These are phyloP conservation scores for Glandiceps talaboti DNA, from an alignment of 53 echinoderm and acorn worm genomes.

Conservation along the genomic window DNA sequence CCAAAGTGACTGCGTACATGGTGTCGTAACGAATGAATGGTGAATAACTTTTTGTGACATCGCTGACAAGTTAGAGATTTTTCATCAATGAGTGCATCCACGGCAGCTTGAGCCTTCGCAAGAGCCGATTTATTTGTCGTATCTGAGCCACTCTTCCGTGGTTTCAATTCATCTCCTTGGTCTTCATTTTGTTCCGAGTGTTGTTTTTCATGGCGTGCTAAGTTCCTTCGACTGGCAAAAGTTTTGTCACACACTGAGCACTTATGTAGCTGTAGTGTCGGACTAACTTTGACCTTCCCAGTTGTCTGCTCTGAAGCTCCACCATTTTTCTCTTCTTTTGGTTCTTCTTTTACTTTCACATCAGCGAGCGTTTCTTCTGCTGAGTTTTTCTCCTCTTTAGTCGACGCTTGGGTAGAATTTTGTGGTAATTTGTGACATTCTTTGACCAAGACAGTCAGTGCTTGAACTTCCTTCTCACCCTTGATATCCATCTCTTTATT, in stretches of 20 bases:
- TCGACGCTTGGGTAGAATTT: background rate
- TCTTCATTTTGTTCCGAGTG: slow-evolving; percentile 37
- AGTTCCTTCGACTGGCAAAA: slow-evolving; percentile 74
- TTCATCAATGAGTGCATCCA: slow-evolving; percentile 52
- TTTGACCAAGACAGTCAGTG: background rate
- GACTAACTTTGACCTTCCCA: background rate
- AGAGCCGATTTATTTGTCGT: background rate
- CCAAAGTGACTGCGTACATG: slow-evolving; percentile 94
- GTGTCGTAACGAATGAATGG: slow-evolving; percentile 62
- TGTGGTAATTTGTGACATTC: background rate
- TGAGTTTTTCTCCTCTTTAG: background rate
- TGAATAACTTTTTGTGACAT: slow-evolving; percentile 70
- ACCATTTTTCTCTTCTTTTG: background rate
- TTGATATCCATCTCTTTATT: background rate
- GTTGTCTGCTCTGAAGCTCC: background rate
- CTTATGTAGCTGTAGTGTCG: slow-evolving; percentile 1
- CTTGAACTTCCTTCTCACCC: background rate
- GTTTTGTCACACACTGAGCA: slow-evolving; percentile 78
- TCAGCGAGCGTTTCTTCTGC: background rate
- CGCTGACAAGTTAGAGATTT: slow-evolving; percentile 72
- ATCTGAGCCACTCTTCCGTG: background rate
- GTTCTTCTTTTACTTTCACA: background rate
- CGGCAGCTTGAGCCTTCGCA: background rate
- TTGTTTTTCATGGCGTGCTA: slow-evolving; percentile 78
- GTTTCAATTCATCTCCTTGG: background rate